Evolutionary conservation across 2,113 vertebrate species (phyloP), one percentile per base, ranked within the genome.

Genomic region (Lethenteron camtschaticum): DNA sequence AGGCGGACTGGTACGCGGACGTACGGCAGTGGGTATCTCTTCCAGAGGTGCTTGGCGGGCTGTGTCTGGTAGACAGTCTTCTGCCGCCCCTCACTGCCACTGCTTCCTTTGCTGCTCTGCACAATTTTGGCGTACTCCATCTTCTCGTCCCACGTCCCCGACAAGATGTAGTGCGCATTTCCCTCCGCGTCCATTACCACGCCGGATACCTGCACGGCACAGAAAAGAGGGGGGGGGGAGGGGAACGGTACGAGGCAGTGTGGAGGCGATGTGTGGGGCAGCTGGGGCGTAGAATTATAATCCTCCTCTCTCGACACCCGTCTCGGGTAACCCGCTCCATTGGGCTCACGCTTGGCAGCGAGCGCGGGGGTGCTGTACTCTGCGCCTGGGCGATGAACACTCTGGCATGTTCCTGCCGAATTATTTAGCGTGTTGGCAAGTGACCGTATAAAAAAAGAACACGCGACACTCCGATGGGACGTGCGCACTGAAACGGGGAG

Each of bases 11-110:
- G 41, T 7, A 41, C 5, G 41, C 6, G 68, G 4, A 77, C 90
- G 86, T 83, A 99, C 92, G 90, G 92, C 13, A 99, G 83, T 0
- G 88, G 84, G 78, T 95, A 95, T 73, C 95, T 96, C 81, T 86
- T 94, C 92, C 94, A 96, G 55, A 96, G 81, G 68, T 87, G 81
- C 79, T 89, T 95, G 73, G 90, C 85, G 0, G 89, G 76, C 73
- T 95, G 78, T 0, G 94, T 95, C 82, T 99, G 89, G 79, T 99
- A 99, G 69, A 99, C 86, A 0, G 86, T 99, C 79, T 94, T 96
- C 76, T 91, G 90, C 73, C 89, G 95, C 73, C 90, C 92, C 57
- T 99, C 94, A 0, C 74, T 78, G 75, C 83, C 80, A 68, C 80
- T 82, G 75, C 82, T 81, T 58, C 86, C 84, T 0, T 85, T 78